phyloP scores from a whole-genome alignment of 1,140 invertebrate genomes.

The Lucilia sericata region DNA sequence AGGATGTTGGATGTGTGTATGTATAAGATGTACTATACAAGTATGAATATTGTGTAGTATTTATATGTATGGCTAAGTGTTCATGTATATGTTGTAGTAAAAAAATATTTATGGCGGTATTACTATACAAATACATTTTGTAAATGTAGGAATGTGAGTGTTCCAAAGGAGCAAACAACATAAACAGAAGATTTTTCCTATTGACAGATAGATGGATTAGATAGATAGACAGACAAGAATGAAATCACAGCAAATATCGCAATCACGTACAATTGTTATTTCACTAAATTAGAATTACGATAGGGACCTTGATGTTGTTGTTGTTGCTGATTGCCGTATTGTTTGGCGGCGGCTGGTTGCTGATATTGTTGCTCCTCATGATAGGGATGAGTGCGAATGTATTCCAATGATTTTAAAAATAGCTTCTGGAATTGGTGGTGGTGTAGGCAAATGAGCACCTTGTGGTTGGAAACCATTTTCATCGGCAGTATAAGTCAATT shows the following conservation, averaged over 20 bases:
- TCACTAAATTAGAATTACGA: slow-evolving; percentile 34
- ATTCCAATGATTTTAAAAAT: slow-evolving; percentile 75
- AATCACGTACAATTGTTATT: slow-evolving; percentile 37
- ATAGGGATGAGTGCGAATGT: slow-evolving; percentile 71
- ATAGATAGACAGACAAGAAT: slow-evolving; percentile 9
- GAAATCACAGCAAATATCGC: slow-evolving; percentile 37
- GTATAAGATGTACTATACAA: not conserved
- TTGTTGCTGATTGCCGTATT: slow-evolving; percentile 16
- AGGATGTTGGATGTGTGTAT: not conserved
- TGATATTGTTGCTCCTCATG: slow-evolving; percentile 52
- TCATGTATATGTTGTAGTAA: too few species aligned
- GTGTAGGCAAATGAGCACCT: slow-evolving; percentile 81
- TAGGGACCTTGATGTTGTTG: slow-evolving; percentile 44
- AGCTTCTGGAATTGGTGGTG: slow-evolving; percentile 81
- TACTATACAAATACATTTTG: too few species aligned
- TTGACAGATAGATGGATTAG: not conserved
- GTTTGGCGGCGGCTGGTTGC: not conserved
- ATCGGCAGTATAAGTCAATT: slow-evolving; percentile 79
- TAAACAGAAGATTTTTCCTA: not conserved
- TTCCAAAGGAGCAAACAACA: too few species aligned
- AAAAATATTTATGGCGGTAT: not conserved
- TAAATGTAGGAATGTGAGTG: too few species aligned
- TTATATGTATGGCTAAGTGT: not conserved
- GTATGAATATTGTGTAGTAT: not conserved
- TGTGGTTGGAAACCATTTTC: slow-evolving; percentile 81